phyloP scores from a whole-genome alignment of 1,140 invertebrate species.

The Acromyrmex heyeri region DNA sequence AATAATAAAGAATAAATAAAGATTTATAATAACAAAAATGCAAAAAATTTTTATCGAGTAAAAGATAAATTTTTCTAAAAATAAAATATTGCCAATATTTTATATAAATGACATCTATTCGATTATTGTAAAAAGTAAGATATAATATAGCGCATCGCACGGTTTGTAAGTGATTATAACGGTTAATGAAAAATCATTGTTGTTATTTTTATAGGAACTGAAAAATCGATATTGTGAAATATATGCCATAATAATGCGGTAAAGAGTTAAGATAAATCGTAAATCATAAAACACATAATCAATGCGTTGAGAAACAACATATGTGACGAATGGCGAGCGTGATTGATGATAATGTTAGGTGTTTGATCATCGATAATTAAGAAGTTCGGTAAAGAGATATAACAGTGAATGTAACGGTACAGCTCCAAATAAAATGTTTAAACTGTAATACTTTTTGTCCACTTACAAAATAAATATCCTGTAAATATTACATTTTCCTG shows the following conservation, averaged over 20 bases:
- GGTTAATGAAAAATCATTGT: slow-evolving; percentile 20
- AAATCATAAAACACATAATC: slow-evolving; percentile 56
- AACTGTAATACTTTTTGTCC: slow-evolving; percentile 75
- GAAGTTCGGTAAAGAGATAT: slow-evolving; percentile 65
- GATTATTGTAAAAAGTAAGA: background rate
- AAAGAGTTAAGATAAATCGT: slow-evolving; percentile 53
- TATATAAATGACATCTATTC: slow-evolving; percentile 12
- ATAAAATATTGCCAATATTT: slow-evolving; percentile 9
- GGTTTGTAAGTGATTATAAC: background rate
- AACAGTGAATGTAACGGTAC: slow-evolving; percentile 58
- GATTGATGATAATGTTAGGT: slow-evolving; percentile 51
- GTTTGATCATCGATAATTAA: slow-evolving; percentile 62
- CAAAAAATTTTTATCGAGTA: background rate
- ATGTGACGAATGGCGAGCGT: slow-evolving; percentile 22
- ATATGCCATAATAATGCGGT: slow-evolving; percentile 10
- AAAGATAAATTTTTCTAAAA: background rate
- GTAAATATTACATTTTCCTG: slow-evolving; percentile 63
- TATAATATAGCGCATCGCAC: background rate
- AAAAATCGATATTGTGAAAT: background rate
- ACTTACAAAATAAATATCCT: slow-evolving; percentile 72
- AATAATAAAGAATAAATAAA: slow-evolving; percentile 37
- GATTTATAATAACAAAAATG: slow-evolving; percentile 1
- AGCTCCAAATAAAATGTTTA: slow-evolving; percentile 61
- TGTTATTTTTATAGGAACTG: slow-evolving; percentile 40
- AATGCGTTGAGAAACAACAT: slow-evolving; percentile 39